Conservation (phyloP, 2,113 vertebrate genomes). For the Eira barbara region DNA sequence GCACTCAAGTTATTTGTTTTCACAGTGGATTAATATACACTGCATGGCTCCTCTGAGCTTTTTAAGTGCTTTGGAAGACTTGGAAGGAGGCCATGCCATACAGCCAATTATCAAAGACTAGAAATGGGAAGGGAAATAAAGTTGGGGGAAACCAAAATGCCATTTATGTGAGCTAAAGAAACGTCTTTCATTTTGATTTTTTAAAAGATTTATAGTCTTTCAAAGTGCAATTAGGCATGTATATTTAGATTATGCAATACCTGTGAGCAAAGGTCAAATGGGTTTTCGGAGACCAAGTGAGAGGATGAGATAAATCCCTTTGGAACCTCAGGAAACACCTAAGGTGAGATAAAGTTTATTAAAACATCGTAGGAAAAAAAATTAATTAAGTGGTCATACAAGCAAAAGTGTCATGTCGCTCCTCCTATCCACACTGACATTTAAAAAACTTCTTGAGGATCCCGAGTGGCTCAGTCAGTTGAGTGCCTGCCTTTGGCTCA, state of each 20-base stretch:
- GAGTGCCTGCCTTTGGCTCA: neutral
- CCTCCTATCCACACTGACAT: neutral
- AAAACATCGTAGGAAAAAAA: neutral
- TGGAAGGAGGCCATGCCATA: slow-evolving; percentile 61
- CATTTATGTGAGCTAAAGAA: slow-evolving; percentile 42
- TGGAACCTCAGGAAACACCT: neutral
- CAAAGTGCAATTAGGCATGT: slow-evolving; percentile 43
- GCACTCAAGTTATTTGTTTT: slow-evolving; percentile 81
- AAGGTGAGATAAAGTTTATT: neutral
- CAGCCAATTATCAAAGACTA: slow-evolving; percentile 66
- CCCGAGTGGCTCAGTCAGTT: neutral
- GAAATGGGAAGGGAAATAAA: slow-evolving; percentile 47
- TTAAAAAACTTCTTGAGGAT: neutral
- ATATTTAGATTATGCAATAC: slow-evolving; percentile 18
- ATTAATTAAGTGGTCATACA: neutral
- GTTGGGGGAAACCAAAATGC: slow-evolving; percentile 1
- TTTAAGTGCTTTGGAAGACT: slow-evolving; percentile 65
- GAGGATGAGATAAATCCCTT: neutral
- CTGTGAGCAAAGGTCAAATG: slow-evolving; percentile 37
- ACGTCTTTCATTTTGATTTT: neutral
- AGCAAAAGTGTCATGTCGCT: neutral
- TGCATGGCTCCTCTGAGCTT: slow-evolving; percentile 73
- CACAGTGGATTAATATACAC: slow-evolving; percentile 81
- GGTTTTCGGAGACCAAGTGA: neutral
- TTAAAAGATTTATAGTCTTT: neutral